phyloP scores from a whole-genome alignment of 2,797 vertebrate species.

The Oceanodroma leucorhoa region DNA sequence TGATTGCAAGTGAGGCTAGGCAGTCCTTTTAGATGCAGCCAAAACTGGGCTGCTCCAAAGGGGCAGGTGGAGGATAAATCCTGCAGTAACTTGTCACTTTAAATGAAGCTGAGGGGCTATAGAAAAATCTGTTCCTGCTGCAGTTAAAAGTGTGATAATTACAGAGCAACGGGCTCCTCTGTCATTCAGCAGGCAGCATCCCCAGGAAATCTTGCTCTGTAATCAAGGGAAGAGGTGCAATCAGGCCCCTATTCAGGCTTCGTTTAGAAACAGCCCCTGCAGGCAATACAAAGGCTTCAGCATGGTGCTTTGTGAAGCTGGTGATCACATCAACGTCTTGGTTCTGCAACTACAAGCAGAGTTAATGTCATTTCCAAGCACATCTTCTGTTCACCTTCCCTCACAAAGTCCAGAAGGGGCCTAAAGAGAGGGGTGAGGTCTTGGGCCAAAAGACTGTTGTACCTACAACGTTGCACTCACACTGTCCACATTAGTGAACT shows the following conservation, averaged over 20 bases:
- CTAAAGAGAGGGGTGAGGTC: not conserved
- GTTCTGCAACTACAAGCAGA: slow-evolving; percentile 18
- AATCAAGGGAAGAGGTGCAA: slow-evolving; percentile 82
- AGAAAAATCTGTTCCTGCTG: slow-evolving; percentile 70
- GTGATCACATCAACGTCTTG: slow-evolving; percentile 1
- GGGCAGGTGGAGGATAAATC: slow-evolving; percentile 40
- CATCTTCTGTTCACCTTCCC: not conserved
- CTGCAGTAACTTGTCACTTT: slow-evolving; percentile 51
- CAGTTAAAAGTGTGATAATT: slow-evolving; percentile 78
- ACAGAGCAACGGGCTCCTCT: slow-evolving; percentile 74
- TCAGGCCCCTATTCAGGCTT: slow-evolving; percentile 80
- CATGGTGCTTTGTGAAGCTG: slow-evolving; percentile 43
- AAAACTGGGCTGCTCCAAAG: not conserved
- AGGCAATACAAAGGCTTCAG: slow-evolving; percentile 67
- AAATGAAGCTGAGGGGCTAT: slow-evolving; percentile 48
- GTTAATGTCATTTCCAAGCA: not conserved
- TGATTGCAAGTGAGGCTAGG: not conserved
- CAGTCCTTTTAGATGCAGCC: slow-evolving; percentile 17
- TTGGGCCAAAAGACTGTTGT: not conserved
- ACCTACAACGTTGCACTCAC: not conserved
- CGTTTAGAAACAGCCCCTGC: slow-evolving; percentile 77
- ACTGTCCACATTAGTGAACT: not conserved
- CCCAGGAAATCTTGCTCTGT: slow-evolving; percentile 78
- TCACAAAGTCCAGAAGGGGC: not conserved
- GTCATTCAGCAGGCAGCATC: slow-evolving; percentile 77